phyloP scores from a whole-genome alignment of 2,888 invertebrate species.

The Acronicta alni region DNA sequence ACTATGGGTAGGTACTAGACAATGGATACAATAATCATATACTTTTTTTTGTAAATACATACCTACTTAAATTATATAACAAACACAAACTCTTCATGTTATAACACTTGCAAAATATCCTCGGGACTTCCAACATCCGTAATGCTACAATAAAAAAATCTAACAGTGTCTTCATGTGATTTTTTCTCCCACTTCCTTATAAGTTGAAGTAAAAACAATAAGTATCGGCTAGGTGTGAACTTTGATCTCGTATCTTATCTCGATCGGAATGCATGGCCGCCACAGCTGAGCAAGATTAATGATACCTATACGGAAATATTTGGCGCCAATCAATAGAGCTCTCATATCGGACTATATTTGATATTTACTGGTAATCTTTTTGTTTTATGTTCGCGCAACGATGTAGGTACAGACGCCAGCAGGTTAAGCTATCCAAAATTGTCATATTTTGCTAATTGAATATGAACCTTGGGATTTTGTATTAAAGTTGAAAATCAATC shows the following conservation, averaged over 20 bases:
- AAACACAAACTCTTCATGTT: no score
- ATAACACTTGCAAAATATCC: no score
- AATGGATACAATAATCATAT: no score
- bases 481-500: no score
- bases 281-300: conserved; percentile 54
- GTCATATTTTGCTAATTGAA: no score
- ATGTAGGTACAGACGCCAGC: no score
- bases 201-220: conserved; percentile 61
- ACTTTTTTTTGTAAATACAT: no score
- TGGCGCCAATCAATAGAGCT: conserved; percentile 50
- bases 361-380: neutral
- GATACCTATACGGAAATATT: conserved; percentile 42
- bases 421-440: no score
- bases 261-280: conserved; percentile 46
- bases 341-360: conserved; percentile 6
- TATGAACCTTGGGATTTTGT: no score
- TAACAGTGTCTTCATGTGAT: neutral
- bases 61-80: no score
- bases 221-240: conserved; percentile 58
- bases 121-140: neutral
- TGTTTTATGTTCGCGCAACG: neutral
- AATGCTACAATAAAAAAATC: neutral
- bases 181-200: conserved; percentile 13
- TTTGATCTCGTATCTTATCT: conserved; percentile 60
- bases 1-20: no score